A percentile compares a stretch with the other conserved stretches of the same genome.
Evolutionary conservation across 2,888 invertebrate genomes (phyloP).

Genomic region (Eueremaeus valkanovi): DNA sequence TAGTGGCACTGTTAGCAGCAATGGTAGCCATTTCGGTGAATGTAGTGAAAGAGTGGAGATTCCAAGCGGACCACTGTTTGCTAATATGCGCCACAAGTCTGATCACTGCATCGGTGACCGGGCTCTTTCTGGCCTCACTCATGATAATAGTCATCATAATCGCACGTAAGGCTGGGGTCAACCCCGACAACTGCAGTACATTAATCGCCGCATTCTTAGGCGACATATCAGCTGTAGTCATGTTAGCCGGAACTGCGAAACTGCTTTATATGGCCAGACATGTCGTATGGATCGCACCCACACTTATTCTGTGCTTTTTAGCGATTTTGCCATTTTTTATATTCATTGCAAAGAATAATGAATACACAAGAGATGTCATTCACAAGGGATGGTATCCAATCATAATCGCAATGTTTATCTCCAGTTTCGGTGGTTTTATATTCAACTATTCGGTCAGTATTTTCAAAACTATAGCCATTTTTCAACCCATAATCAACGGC

Average conservation of each 20-base stretch:
- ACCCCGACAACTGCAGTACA: constrained; percentile 92
- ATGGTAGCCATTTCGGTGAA: constrained; percentile 55
- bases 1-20: constrained; percentile 56
- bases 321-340: constrained; percentile 75
- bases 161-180: constrained; percentile 59
- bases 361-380: constrained; percentile 73
- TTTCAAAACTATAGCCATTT: constrained; percentile 82
- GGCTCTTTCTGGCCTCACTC: constrained; percentile 52
- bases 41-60: constrained; percentile 42
- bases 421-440: constrained; percentile 82
- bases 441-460: constrained; percentile 76
- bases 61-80: constrained; percentile 66
- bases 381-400: constrained; percentile 78
- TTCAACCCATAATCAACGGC: constrained; percentile 82
- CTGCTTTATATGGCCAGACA: constrained; percentile 48
- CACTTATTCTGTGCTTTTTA: constrained; percentile 64
- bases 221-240: constrained; percentile 77
- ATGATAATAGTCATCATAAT: constrained; percentile 45
- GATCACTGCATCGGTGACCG: constrained; percentile 80
- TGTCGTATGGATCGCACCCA: constrained; percentile 9
- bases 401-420: constrained; percentile 84
- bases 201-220: constrained; percentile 88
- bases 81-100: constrained; percentile 80
- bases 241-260: constrained; percentile 77
- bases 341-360: constrained; percentile 71